These are phyloP conservation scores for Bedellia somnulentella DNA, from an alignment of 2,888 invertebrate species.

Conservation along the genomic window DNA sequence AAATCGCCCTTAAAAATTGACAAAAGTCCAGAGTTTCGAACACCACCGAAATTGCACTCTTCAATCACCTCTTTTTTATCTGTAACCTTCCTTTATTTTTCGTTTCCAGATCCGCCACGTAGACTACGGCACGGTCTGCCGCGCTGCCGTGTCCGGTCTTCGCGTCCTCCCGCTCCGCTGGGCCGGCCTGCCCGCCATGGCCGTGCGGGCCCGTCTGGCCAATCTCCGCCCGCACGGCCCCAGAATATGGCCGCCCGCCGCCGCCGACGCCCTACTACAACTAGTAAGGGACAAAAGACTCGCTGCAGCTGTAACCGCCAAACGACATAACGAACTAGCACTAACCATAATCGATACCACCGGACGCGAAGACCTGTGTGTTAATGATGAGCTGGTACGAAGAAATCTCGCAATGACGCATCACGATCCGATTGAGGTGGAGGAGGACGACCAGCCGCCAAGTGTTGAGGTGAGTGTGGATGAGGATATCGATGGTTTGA, in stretches of 20 bases:
- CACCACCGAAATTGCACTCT: no score
- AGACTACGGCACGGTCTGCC: conserved; percentile 60
- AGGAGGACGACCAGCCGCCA: no score
- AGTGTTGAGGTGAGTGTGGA: no score
- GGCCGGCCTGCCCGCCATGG: conserved; percentile 47
- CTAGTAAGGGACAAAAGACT: conserved; percentile 28
- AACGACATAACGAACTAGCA: conserved; percentile 23
- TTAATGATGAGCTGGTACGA: conserved; percentile 45
- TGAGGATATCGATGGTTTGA: no score
- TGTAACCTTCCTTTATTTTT: no score
- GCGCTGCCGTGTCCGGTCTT: conserved; percentile 19
- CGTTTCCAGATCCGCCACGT: conserved; percentile 52
- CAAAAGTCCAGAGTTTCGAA: no score
- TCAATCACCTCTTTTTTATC: no score
- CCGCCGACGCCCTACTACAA: conserved; percentile 28
- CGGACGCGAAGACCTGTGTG: conserved; percentile 39
- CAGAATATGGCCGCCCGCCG: conserved; percentile 43
- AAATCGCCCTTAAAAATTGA: no score
- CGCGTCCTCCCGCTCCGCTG: conserved; percentile 35
- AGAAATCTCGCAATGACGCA: conserved; percentile 47
- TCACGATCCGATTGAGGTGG: conserved; percentile 20
- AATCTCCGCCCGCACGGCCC: conserved; percentile 36
- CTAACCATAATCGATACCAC: conserved; percentile 56
- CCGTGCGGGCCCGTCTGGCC: conserved; percentile 48
- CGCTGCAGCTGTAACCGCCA: conserved; percentile 17